Evolutionary conservation across 2,888 invertebrate species (phyloP), one percentile per base, ranked within the genome.

Genomic region (Agriopis aurantiaria): DNA sequence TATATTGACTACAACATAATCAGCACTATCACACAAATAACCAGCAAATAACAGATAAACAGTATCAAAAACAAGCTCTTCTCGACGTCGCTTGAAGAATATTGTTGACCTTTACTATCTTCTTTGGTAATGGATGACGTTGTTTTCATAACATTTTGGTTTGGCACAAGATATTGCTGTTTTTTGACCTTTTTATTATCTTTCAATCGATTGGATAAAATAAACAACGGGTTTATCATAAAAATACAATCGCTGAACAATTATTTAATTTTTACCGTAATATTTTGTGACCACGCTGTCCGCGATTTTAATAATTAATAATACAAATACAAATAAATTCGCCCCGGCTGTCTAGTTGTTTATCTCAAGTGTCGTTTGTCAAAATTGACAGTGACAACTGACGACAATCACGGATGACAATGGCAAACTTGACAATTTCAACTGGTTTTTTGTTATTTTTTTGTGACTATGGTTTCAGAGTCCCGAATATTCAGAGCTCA

Each of bases 151-250:
- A 14, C 14, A 49, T 61, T 41, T 52, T 41, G 11, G 7, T 61
- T 51, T 43, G 52, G 17, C 51, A 11, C 14, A 14, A 11, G 43
- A 52, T 61, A 61, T 14, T 43, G 14, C n/a, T 61, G 61, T 12
- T 12, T 43, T 61, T 52, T 61, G 61, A 52, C 51, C 61, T 61
- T 10, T 14, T 14, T 33, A 48, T n/a, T 59, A 60, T 48, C 48
- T 23, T 48, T 0, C 10, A 60, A 43, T 9, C 10, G n/a, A n/a
- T 17, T 8, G 11, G 12, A 12, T 40, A 11, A 23, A 23, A 52
- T 6, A 23, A 23, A 33, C 6, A n/a, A 5, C 53, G 8, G 11
- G 12, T 33, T 23, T 52, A 8, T 4, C 9, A 52, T 0, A 23
- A 11, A 33, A 23, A 52, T 17, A 23, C 12, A 49, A 3, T 14